Percentiles rank a stretch among this genome's conserved stretches.
Evolutionary conservation across 2,888 invertebrate genomes (phyloP).

Genomic region (Idaea biselata): DNA sequence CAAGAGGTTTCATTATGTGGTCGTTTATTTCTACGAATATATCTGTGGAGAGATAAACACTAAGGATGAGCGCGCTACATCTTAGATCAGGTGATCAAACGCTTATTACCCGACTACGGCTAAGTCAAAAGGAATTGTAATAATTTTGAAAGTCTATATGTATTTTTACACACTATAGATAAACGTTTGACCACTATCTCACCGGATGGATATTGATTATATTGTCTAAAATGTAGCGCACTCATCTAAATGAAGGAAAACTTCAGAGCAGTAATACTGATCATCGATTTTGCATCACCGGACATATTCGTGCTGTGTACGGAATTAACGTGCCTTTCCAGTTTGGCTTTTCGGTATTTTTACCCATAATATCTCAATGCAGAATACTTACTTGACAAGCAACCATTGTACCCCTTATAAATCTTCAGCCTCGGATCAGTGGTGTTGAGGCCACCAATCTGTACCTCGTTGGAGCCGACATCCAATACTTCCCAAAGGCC

Average conservation of each 20-base stretch:
- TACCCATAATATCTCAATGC: no score
- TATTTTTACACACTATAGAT: no score
- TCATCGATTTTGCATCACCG: not conserved
- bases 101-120: no score
- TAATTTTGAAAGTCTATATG: no score
- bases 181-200: not conserved
- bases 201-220: not conserved
- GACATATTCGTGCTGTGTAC: no score
- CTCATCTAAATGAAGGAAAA: not conserved
- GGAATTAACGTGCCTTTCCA: no score
- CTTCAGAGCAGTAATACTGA: no score
- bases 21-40: constrained; percentile 92
- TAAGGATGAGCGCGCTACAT: no score
- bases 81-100: no score
- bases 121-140: no score
- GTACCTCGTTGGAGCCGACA: constrained; percentile 89
- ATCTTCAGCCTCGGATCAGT: constrained; percentile 90
- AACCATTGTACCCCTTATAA: constrained; percentile 93
- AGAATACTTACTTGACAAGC: constrained; percentile 89
- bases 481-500: constrained; percentile 85
- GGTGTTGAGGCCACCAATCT: constrained; percentile 92
- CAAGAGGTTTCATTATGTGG: constrained; percentile 90
- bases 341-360: no score
- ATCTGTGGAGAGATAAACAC: constrained; percentile 75
- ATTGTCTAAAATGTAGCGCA: not conserved